A percentile compares a stretch with the other conserved stretches of the same genome.
Evolutionary conservation across 2,113 vertebrate species (phyloP).

Genomic region (Pedionomus torquatus): DNA sequence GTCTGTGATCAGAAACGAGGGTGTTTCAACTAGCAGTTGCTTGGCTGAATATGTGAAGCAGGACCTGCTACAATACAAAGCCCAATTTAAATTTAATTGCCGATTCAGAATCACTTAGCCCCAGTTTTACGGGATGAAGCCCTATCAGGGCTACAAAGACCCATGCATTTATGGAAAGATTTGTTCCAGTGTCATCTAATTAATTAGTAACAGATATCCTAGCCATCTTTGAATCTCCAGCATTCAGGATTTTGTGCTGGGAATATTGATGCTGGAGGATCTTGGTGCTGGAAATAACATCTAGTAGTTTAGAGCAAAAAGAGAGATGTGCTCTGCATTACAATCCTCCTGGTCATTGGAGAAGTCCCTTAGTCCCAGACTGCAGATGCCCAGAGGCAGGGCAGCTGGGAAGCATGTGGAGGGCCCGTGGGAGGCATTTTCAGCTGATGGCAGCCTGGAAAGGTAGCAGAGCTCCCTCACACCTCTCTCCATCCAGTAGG

Average conservation of each 20-base stretch:
- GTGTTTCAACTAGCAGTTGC: neutral
- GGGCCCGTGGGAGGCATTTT: rapidly evolving
- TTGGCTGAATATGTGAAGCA: neutral
- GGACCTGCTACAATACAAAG: neutral
- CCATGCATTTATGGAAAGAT: neutral
- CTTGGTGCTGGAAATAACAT: neutral
- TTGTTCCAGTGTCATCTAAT: neutral
- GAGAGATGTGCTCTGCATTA: neutral
- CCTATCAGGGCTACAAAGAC: neutral
- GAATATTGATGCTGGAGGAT: neutral
- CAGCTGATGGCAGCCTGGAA: neutral
- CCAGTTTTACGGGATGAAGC: neutral
- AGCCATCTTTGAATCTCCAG: neutral
- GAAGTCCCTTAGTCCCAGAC: neutral
- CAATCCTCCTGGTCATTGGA: neutral
- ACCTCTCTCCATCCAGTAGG: neutral
- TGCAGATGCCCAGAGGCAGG: neutral
- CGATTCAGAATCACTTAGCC: neutral
- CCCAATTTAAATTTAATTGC: neutral
- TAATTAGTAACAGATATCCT: neutral
- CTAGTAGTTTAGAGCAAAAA: neutral
- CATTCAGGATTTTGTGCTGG: neutral
- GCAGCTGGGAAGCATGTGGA: rapidly evolving
- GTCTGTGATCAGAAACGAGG: neutral
- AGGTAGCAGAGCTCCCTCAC: neutral